Conservation (phyloP, 2,797 vertebrate genomes). For the Platyrinchus mystaceus region DNA sequence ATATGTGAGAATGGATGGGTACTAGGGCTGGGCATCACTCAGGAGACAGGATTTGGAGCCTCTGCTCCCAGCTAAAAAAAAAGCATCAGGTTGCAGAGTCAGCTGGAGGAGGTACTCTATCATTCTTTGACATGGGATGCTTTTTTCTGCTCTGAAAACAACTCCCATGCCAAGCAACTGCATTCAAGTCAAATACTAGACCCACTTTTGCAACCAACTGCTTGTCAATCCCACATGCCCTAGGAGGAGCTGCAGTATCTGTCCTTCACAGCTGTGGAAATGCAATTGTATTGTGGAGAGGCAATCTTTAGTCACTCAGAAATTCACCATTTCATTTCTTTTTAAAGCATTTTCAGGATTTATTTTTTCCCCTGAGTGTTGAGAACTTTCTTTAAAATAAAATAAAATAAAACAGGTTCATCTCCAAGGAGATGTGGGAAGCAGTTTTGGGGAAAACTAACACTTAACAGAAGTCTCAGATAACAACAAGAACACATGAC, state of each 20-base stretch:
- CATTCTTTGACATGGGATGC: neutral
- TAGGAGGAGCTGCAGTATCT: neutral
- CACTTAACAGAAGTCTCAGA: neutral
- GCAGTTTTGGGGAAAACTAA: neutral
- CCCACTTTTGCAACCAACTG: neutral
- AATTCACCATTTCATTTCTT: neutral
- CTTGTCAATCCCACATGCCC: neutral
- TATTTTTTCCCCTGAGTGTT: neutral
- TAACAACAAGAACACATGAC: fast-evolving
- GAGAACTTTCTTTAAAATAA: neutral
- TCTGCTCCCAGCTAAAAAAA: neutral
- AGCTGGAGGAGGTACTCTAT: neutral
- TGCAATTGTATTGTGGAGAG: neutral
- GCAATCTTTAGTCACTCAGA: neutral
- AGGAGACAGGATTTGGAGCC: neutral
- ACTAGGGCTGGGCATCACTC: neutral
- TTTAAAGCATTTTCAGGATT: neutral
- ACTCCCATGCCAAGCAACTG: neutral
- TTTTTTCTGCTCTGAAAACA: neutral
- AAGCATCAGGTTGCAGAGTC: neutral
- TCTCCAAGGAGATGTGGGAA: constrained; percentile 5
- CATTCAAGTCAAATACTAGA: neutral
- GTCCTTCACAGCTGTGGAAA: neutral
- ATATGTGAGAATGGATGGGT: neutral
- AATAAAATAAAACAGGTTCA: neutral